Percentiles rank a stretch among this genome's conserved stretches.
These are phyloP conservation scores for Enoplosus armatus DNA, from an alignment of 2,797 vertebrate genomes.

Conservation along the genomic window DNA sequence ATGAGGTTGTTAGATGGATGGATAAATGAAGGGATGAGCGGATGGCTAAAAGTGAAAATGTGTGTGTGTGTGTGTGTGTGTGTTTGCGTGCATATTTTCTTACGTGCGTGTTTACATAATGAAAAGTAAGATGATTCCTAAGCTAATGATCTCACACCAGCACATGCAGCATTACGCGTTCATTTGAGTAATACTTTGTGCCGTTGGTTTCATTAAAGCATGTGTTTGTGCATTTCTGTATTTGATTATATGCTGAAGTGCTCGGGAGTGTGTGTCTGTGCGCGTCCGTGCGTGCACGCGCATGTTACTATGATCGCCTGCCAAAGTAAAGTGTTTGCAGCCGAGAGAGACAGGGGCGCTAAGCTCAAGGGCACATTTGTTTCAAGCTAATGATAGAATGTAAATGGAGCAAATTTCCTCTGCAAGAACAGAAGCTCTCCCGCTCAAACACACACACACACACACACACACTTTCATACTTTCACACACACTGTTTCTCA, in stretches of 20 bases:
- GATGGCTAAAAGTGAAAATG: conserved; percentile 18
- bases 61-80: conserved; percentile 19
- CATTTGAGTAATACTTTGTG: conserved; percentile 57
- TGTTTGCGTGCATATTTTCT: conserved; percentile 23
- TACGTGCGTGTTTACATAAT: conserved; percentile 58
- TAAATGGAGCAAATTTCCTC: conserved; percentile 93
- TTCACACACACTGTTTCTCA: conserved; percentile 48
- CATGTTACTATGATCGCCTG: conserved; percentile 81
- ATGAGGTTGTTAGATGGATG: conserved; percentile 48
- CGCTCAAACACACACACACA: conserved; percentile 63
- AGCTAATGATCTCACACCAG: conserved; percentile 66
- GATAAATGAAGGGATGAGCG: conserved; percentile 40
- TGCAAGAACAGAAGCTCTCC: conserved; percentile 84
- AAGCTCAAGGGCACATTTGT: conserved; percentile 93
- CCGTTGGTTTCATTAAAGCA: conserved; percentile 56
- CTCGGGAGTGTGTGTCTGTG: conserved; percentile 39
- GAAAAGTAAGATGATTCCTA: conserved; percentile 69
- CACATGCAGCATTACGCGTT: conserved; percentile 45
- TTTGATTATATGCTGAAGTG: conserved; percentile 58
- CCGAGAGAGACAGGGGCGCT: conserved; percentile 82
- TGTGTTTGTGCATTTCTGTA: conserved; percentile 60
- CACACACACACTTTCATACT: conserved; percentile 50
- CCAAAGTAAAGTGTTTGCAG: conserved; percentile 88
- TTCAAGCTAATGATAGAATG: conserved; percentile 97
- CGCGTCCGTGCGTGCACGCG: conserved; percentile 32